Base-by-base conservation (phyloP, 2,113 vertebrate species). In the Cisticola juncidis region DNA sequence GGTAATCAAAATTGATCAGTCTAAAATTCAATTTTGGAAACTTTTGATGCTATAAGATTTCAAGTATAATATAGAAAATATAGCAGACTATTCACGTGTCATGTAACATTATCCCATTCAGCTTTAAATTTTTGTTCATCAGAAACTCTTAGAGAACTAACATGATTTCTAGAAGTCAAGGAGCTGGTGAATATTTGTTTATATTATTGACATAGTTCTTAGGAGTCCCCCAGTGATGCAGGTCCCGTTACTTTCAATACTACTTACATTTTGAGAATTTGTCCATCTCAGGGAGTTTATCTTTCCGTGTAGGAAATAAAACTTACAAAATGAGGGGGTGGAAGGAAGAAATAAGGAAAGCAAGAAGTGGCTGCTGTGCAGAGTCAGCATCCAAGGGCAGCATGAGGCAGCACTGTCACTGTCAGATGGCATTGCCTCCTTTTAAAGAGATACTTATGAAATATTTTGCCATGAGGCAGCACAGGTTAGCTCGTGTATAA, bases 371-470 rank as follows among this genome's bases (percentile, higher is more conserved):
- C 36, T 56, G 33, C 26, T 70, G 26, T 23, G 16, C 45, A 50
- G 29, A 71, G 31, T 19, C 19, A 6, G 22, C 0, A 2, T 35
- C 31, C 14, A 14, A 48, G 53, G 21, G 7, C 15, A 44, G 14
- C 11, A 13, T 3, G 1, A n/a, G 25, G 9, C 36, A 65, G 11
- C 38, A n/a, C 11, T 20, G 18, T 62, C 0, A 0, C n/a, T 82
- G 12, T 68, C 62, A 42, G 71, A 31, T 29, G 11, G 20, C 26
- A 45, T 16, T 60, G 42, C 10, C 5, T 35, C 16, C 20, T 7
- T 25, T 62, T 12, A 12, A 12, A 60, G 14, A 64, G 9, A 8
- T 1, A 1, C 6, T 53, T 58, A 9, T 11, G 45, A 64, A 76
- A 60, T 7, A 4, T 16, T 69, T 60, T 81, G 13, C 16, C 9